These are phyloP conservation scores for Podargus strigoides DNA, from an alignment of 2,797 vertebrate species.

Conservation along the genomic window DNA sequence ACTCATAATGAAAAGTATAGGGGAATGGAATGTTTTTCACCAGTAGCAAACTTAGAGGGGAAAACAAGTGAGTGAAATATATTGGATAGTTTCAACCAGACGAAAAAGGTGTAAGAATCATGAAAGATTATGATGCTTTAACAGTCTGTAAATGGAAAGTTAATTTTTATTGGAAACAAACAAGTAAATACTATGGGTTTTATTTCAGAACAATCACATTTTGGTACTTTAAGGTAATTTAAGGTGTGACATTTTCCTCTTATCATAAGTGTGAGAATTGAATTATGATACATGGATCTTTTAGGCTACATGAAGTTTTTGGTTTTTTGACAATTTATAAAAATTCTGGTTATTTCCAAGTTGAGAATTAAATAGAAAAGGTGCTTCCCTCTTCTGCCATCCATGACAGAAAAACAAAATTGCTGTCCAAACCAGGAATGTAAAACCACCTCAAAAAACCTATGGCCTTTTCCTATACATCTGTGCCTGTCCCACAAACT, in stretches of 20 bases:
- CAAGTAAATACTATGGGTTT: not conserved
- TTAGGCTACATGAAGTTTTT: not conserved
- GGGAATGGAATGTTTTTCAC: not conserved
- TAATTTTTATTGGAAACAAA: not conserved
- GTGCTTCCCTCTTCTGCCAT: not conserved
- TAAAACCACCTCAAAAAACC: not conserved
- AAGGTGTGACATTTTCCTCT: not conserved
- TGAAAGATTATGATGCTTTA: not conserved
- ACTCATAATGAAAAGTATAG: not conserved
- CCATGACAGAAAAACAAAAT: not conserved
- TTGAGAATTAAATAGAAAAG: not conserved
- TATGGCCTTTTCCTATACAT: not conserved
- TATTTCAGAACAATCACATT: not conserved
- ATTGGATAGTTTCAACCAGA: not conserved
- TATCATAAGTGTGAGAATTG: not conserved
- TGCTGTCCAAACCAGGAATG: not conserved
- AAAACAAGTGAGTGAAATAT: not conserved
- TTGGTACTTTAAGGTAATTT: not conserved
- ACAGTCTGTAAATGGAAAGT: not conserved
- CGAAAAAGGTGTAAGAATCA: not conserved
- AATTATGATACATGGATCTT: not conserved
- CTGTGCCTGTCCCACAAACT: not conserved
- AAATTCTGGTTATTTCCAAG: not conserved
- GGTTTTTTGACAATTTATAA: not conserved
- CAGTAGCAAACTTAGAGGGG: not conserved